Percentiles rank a stretch among this genome's conserved stretches.
These are phyloP conservation scores for Tyto alba DNA, from an alignment of 2,113 vertebrate genomes.

Conservation along the genomic window DNA sequence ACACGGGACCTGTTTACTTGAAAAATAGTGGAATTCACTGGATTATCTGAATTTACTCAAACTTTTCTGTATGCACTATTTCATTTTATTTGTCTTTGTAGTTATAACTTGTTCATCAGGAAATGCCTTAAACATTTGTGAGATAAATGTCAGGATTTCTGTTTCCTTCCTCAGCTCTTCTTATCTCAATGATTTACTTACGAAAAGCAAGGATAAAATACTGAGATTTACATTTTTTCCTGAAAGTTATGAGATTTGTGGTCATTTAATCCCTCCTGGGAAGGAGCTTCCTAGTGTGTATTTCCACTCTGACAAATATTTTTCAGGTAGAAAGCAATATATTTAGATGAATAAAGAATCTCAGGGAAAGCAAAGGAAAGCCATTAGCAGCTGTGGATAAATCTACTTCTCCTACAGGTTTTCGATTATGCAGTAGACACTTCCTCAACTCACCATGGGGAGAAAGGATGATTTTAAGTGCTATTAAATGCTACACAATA, in stretches of 20 bases:
- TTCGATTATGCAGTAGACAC: conserved; percentile 33
- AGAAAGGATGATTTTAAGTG: conserved; percentile 45
- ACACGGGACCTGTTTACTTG: neutral
- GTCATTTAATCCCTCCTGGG: conserved; percentile 34
- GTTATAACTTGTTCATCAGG: neutral
- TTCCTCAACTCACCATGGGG: neutral
- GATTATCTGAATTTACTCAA: neutral
- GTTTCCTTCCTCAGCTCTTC: neutral
- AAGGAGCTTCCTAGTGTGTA: neutral
- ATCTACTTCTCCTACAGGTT: conserved; percentile 33
- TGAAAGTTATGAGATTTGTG: conserved; percentile 6
- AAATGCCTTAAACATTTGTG: neutral
- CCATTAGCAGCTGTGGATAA: conserved; percentile 48
- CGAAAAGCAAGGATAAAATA: neutral
- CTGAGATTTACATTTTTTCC: neutral
- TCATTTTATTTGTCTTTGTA: neutral
- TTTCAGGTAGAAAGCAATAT: conserved; percentile 40
- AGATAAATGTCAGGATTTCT: neutral
- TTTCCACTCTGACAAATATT: conserved; percentile 51
- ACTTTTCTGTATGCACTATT: neutral
- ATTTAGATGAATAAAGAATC: conserved; percentile 42
- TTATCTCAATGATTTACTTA: neutral
- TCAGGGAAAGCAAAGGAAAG: neutral
- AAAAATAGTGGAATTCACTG: neutral
- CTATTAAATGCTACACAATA: conserved; percentile 39